phyloP scores from a whole-genome alignment of 2,797 vertebrate species.

The Urocyon cinereoargenteus region DNA sequence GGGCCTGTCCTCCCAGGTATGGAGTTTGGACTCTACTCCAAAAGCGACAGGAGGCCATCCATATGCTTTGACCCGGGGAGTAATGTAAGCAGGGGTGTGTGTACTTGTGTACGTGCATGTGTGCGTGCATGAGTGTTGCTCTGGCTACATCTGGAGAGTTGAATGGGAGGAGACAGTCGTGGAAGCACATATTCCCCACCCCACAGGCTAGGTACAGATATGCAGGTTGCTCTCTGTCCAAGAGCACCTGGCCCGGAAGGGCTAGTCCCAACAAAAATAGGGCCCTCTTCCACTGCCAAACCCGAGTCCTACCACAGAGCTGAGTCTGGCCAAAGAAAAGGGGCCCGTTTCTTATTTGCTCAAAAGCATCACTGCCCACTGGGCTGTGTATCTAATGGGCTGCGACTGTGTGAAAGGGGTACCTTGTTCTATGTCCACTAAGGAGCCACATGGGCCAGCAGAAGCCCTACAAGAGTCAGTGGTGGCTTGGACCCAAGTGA shows the following conservation, averaged over 20 bases:
- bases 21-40: background rate
- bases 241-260: background rate
- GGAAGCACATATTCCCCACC: background rate
- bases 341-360: background rate
- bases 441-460: background rate
- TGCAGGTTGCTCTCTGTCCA: background rate
- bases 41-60: background rate
- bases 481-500: background rate
- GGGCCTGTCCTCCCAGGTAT: background rate
- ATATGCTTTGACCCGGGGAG: background rate
- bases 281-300: background rate
- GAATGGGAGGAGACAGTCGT: background rate
- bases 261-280: no score
- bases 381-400: background rate
- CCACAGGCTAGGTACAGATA: background rate
- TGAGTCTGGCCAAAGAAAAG: background rate
- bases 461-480: background rate
- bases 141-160: background rate
- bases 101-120: background rate
- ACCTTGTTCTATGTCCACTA: background rate
- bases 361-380: background rate
- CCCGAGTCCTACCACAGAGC: background rate
- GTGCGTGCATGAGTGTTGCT: fast-evolving
- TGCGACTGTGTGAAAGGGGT: background rate
- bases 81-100: background rate